These are phyloP conservation scores for Latrodectus hesperus DNA, from an alignment of 2,888 invertebrate species.

Conservation along the genomic window DNA sequence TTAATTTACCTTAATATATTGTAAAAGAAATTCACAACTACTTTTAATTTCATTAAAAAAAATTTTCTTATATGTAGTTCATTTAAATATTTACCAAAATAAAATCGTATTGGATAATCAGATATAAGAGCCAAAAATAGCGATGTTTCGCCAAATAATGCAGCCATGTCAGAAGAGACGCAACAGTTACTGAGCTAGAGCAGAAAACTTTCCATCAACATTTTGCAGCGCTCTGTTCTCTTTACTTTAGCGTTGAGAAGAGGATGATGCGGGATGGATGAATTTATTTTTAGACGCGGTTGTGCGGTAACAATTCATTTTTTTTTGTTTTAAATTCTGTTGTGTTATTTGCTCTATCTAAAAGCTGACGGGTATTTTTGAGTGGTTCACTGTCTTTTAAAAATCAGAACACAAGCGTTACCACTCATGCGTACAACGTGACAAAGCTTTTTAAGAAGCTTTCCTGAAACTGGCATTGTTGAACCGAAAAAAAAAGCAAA, in stretches of 20 bases:
- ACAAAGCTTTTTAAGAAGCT: constrained; percentile 32
- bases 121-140: neutral
- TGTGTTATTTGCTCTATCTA: neutral
- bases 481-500: too few relatives aligned
- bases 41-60: too few relatives aligned
- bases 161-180: neutral
- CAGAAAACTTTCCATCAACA: neutral
- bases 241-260: constrained; percentile 20
- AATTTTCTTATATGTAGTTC: too few relatives aligned
- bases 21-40: too few relatives aligned
- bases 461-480: neutral
- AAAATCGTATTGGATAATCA: too few relatives aligned
- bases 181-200: neutral
- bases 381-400: constrained; percentile 45
- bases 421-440: constrained; percentile 26
- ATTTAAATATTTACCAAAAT: too few relatives aligned
- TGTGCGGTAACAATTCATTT: constrained; percentile 43
- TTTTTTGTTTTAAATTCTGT: neutral
- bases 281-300: constrained; percentile 44
- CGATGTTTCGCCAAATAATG: neutral
- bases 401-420: constrained; percentile 47
- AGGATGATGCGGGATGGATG: constrained; percentile 13
- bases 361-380: neutral
- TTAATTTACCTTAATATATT: too few relatives aligned
- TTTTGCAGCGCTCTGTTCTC: neutral